Percentiles rank a stretch among this genome's conserved stretches.
Evolutionary conservation across 1,140 invertebrate genomes (phyloP).

Genomic region (Delia radicum): DNA sequence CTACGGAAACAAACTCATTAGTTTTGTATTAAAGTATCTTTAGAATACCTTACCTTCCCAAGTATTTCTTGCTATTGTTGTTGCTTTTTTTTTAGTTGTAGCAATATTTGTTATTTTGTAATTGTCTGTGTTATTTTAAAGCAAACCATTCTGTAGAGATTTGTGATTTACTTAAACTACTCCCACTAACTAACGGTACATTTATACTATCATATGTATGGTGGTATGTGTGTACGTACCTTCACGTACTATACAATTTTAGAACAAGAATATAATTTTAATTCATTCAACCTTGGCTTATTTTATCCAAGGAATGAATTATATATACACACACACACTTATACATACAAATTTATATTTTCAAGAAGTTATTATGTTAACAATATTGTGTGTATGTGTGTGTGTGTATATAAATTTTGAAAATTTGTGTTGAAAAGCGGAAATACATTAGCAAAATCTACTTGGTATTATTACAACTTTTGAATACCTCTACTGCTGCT

Average conservation of each 20-base stretch:
- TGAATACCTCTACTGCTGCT: no score
- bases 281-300: constrained; percentile 1
- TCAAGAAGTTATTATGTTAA: neutral
- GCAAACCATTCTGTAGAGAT: neutral
- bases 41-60: neutral
- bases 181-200: neutral
- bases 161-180: neutral
- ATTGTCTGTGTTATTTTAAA: neutral
- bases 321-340: no score
- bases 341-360: no score
- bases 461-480: neutral
- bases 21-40: neutral
- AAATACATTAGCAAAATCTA: neutral
- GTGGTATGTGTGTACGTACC: neutral
- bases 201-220: neutral
- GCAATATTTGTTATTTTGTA: no score
- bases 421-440: neutral
- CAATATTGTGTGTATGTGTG: neutral
- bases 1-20: neutral
- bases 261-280: constrained; percentile 5
- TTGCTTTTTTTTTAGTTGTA: no score
- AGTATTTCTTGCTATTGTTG: neutral
- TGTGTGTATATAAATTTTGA: neutral
- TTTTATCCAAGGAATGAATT: neutral
- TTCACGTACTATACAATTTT: neutral